Base-by-base conservation (phyloP, 2,113 vertebrate genomes). In the Trogon surrucura region DNA sequence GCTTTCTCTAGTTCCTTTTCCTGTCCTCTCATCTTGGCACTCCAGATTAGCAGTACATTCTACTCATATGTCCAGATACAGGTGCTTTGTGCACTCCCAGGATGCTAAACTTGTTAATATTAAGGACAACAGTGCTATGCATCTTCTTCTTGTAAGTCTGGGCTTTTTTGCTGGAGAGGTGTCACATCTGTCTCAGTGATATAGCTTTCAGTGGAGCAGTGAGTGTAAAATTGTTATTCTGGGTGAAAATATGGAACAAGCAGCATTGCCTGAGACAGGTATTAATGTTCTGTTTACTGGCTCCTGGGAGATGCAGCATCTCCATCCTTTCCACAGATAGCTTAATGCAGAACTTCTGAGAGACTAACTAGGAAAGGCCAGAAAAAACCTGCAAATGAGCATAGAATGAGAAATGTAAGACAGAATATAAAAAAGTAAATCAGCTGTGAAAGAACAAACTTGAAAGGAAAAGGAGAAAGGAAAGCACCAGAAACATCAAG, bases 181-280 rank as follows among this genome's bases (percentile, higher is more conserved):
- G 74, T 70, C 91, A 89, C 22, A 88, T 45, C 62, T 89, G 67
- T 58, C 67, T 80, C 60, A 51, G 29, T 80, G 79, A 85, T 71
- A 70, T 12, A 90, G 56, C 71, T 96, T 80, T 80, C 88, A 95
- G 82, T 44, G 60, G 58, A 88, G 36, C 62, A 88, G 74, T 0
- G 1, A 93, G 20, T 78, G 26, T 34, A 82, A 92, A 95, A 88
- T 78, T 93, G 47, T 85, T 95, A 78, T 90, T 87, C 74, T 80
- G 44, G 56, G 64, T 80, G 75, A 96, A 97, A 95, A 96, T 93
- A 83, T 38, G 67, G 60, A 91, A 62, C 36, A 75, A 27, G 47
- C 44, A 80, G 70, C 54, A 47, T 30, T 88, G 78, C 54, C 79
- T 77, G 47, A 88, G 79, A 89, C 62, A 77, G 34, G 21, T 88